These are phyloP conservation scores for Murina feae DNA, from an alignment of 2,113 vertebrate genomes.

Conservation along the genomic window DNA sequence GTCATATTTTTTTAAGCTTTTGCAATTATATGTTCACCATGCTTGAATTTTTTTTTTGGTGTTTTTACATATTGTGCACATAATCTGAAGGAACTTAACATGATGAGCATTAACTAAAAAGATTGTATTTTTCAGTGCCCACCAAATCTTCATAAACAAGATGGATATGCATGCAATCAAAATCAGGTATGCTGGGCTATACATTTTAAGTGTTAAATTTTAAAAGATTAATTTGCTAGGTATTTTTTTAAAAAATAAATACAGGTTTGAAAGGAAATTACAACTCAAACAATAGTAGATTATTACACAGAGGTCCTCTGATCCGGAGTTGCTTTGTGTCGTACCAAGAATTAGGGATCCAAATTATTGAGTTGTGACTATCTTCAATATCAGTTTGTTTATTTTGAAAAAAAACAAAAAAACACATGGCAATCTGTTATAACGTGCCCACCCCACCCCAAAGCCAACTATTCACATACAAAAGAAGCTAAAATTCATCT, in stretches of 20 bases:
- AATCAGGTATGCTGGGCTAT: slow-evolving; percentile 86
- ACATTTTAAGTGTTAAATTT: not conserved
- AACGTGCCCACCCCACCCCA: accelerated
- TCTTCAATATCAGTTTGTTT: not conserved
- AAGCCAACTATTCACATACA: not conserved
- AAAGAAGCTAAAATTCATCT: not conserved
- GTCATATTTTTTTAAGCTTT: not conserved
- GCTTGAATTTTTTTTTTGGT: not conserved
- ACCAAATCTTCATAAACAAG: slow-evolving; percentile 97
- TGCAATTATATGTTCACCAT: not conserved
- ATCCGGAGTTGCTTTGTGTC: not conserved
- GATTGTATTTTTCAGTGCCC: slow-evolving; percentile 88
- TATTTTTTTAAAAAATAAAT: not conserved
- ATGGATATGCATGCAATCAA: slow-evolving; percentile 93
- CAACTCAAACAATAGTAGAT: not conserved
- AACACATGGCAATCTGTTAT: not conserved
- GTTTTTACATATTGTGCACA: not conserved
- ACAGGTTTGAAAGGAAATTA: not conserved
- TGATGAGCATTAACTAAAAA: slow-evolving; percentile 12
- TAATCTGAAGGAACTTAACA: not conserved
- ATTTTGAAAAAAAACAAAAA: not conserved
- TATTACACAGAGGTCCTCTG: not conserved
- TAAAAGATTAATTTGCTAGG: not conserved
- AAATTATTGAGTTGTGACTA: not conserved
- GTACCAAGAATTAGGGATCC: not conserved